Conservation (phyloP, 2,888 invertebrate species). For the Clostera curtula region DNA sequence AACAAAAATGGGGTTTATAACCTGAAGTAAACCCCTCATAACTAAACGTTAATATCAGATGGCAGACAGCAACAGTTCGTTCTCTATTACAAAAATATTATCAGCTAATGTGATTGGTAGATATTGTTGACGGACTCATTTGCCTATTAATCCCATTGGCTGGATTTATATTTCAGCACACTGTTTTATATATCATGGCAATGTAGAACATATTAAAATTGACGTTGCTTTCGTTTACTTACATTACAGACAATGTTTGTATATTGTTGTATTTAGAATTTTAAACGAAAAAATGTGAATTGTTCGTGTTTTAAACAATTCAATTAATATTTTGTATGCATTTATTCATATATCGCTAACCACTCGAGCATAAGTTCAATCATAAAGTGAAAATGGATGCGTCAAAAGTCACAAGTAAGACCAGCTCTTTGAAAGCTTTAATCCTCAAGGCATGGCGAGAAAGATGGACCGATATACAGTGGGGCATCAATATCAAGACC, state of each 20-base stretch:
- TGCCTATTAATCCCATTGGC: background rate
- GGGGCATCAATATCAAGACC: constrained; percentile 97
- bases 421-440: constrained; percentile 85
- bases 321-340: no score
- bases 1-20: no score
- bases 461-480: constrained; percentile 95
- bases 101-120: background rate
- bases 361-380: background rate
- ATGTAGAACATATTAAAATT: constrained; percentile 5
- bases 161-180: no score
- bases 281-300: no score
- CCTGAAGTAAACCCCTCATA: background rate
- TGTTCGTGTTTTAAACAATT: no score
- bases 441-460: constrained; percentile 94
- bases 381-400: constrained; percentile 76
- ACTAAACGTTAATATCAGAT: background rate
- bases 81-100: background rate
- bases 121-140: background rate
- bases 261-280: background rate
- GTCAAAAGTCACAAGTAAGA: constrained; percentile 88
- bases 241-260: background rate
- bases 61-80: no score
- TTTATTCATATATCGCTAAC: no score
- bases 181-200: no score
- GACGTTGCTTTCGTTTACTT: constrained; percentile 12